phyloP scores from a whole-genome alignment of 2,113 vertebrate species.

The Actenoides hombroni region DNA sequence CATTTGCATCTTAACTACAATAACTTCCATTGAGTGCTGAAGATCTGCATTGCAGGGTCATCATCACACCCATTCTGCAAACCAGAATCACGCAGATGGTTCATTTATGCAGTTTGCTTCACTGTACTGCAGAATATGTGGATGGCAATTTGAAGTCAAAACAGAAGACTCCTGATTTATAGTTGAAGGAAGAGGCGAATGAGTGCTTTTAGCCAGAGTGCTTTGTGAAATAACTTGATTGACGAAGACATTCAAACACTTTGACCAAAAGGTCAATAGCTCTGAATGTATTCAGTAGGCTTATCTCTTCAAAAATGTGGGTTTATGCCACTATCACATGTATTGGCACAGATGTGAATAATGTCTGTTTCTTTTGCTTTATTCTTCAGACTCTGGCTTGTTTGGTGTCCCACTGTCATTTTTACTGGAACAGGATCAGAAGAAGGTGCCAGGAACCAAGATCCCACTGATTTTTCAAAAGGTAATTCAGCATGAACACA shows the following conservation, averaged over 20 bases:
- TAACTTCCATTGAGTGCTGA: not conserved
- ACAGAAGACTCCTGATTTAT: not conserved
- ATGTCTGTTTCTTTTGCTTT: conserved; percentile 20
- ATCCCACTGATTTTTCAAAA: conserved; percentile 91
- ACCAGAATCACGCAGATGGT: not conserved
- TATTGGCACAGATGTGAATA: not conserved
- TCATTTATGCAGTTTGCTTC: conserved; percentile 1
- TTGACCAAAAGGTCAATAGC: not conserved
- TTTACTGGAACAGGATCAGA: conserved; percentile 94
- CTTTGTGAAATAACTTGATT: conserved; percentile 14
- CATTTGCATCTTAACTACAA: not conserved
- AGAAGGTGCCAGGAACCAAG: conserved; percentile 80
- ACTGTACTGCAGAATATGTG: not conserved
- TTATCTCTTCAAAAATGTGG: not conserved
- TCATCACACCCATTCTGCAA: not conserved
- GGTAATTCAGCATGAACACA: conserved; percentile 70
- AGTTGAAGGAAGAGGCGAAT: not conserved
- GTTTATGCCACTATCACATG: not conserved
- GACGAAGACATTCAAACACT: not conserved
- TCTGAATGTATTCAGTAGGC: not conserved
- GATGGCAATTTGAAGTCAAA: not conserved
- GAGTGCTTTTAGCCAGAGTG: not conserved
- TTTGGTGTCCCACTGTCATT: conserved; percentile 87
- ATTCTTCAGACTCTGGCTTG: conserved; percentile 85
- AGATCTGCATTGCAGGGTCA: not conserved